Evolutionary conservation across 2,888 invertebrate species (phyloP).

Genomic region (Erynnis tages): DNA sequence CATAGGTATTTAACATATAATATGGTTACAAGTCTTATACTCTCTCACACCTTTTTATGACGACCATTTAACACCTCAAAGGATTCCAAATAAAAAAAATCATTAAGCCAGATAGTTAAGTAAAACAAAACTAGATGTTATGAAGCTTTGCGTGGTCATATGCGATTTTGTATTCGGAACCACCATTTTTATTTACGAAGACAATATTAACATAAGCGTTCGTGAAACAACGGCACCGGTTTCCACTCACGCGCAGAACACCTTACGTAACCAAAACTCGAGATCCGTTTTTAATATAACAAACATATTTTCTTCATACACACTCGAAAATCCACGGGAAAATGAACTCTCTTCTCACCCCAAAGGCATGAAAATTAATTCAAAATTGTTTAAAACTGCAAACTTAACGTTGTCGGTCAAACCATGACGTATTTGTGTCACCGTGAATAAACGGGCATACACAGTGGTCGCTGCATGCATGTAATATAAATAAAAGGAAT

Average conservation of each 20-base stretch:
- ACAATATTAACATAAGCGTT: constrained; percentile 63
- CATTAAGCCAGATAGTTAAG: too few species aligned
- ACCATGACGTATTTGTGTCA: constrained; percentile 68
- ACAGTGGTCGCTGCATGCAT: constrained; percentile 56
- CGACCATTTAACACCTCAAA: too few species aligned
- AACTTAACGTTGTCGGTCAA: constrained; percentile 36
- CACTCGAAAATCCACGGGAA: constrained; percentile 30
- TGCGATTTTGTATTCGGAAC: constrained; percentile 6
- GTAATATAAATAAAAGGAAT: constrained; percentile 36
- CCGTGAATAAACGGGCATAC: constrained; percentile 73
- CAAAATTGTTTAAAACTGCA: background rate
- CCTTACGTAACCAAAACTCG: constrained; percentile 61
- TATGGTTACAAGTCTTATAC: too few species aligned
- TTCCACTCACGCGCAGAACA: constrained; percentile 67
- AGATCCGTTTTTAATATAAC: constrained; percentile 51
- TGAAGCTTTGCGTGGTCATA: background rate
- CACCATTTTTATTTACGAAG: constrained; percentile 35
- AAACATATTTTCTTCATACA: constrained; percentile 31
- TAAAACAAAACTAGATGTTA: too few species aligned
- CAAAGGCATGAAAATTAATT: constrained; percentile 1
- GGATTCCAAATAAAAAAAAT: too few species aligned
- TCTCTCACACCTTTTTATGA: too few species aligned
- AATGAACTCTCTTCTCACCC: constrained; percentile 28
- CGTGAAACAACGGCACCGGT: constrained; percentile 46
- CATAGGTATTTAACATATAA: too few species aligned